Conservation (phyloP, 1,140 invertebrate species). For the Papilio aristodemus region DNA sequence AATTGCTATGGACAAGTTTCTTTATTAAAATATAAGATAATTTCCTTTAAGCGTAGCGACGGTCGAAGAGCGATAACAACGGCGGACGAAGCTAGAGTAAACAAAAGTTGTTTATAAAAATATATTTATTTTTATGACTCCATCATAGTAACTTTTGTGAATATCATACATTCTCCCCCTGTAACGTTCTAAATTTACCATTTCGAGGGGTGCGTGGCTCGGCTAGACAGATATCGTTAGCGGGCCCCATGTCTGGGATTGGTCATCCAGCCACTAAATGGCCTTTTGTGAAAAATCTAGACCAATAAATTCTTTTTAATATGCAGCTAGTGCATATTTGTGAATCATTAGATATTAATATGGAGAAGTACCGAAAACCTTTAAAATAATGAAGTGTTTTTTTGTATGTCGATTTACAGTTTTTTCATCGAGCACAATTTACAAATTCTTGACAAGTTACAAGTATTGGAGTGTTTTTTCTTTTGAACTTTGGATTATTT, state of each 20-base stretch:
- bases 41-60: too few species aligned
- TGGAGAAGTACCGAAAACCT: background rate
- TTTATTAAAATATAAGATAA: too few species aligned
- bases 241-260: conserved; percentile 22
- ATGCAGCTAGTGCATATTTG: conserved; percentile 17
- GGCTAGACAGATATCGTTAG: conserved; percentile 33
- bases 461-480: too few species aligned
- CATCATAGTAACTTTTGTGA: background rate
- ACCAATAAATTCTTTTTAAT: conserved; percentile 25
- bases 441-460: too few species aligned
- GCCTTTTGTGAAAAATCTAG: conserved; percentile 29
- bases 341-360: background rate
- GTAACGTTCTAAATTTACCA: conserved; percentile 23
- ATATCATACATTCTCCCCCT: conserved; percentile 13
- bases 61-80: too few species aligned
- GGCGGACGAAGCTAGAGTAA: too few species aligned
- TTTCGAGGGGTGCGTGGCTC: conserved; percentile 4
- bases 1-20: too few species aligned
- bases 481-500: background rate
- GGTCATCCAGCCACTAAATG: conserved; percentile 29
- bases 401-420: too few species aligned
- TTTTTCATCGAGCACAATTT: too few species aligned
- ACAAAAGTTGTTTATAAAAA: too few species aligned
- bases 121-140: background rate
- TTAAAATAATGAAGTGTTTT: background rate